Evolutionary conservation across 2,888 invertebrate genomes (phyloP), one percentile per base, ranked within the genome.

Genomic region (Crocallis elinguaria): DNA sequence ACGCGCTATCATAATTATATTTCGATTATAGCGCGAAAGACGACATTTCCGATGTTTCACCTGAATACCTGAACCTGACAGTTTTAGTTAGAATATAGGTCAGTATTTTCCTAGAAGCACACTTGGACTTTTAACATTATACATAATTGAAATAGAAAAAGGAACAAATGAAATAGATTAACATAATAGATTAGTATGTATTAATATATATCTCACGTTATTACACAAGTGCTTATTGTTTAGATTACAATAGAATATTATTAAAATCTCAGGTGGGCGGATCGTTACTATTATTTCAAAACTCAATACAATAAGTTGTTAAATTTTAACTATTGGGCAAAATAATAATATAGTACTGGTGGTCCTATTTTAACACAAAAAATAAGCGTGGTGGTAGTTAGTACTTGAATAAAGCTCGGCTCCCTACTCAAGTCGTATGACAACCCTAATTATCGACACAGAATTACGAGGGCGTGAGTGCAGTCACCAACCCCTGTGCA

Each of bases 401-500:
- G n/a, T n/a, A n/a, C 9, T 3, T 35, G n/a, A 6, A 12, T n/a
- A 9, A 7, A 12, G 6, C 17, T 35, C 14, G 9, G 8, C 6
- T 32, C 29, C 16, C 0, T 32, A 43, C 30, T 53, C 45, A 32
- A 29, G 39, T 13, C 48, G 61, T 59, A 57, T 72, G 75, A 73
- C 75, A 81, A 81, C 79, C 77, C 78, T 71, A 68, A 64, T 54
- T 72, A 77, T 77, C 79, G 72, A 79, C 75, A 76, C 61, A n/a
- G 63, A 66, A 75, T 69, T 69, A 80, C 73, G 71, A 75, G 68
- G 70, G 82, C 73, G 73, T 63, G 41, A 61, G 56, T 62, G 65
- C 59, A 64, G 57, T 64, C 64, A 66, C 75, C 77, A n/a, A n/a
- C 77, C 79, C 72, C 67, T 67, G 54, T 57, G 55, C 62, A 54